Conservation (phyloP, 2,888 invertebrate species). For the Drosophila antonietae region DNA sequence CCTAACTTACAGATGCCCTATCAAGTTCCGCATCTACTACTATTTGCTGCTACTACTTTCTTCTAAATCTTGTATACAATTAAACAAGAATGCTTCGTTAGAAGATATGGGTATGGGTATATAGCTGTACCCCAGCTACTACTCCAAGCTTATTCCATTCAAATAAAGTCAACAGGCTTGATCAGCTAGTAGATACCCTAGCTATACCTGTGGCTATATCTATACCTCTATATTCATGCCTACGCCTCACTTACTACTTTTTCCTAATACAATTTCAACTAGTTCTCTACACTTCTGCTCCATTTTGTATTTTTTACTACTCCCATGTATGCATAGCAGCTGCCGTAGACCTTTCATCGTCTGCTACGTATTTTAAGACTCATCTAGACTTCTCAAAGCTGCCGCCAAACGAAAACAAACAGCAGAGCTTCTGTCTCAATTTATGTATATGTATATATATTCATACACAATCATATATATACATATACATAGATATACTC, state of each 20-base stretch:
- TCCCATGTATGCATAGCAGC: not conserved
- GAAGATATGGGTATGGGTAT: too few relatives aligned
- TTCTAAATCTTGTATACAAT: too few relatives aligned
- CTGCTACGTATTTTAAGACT: slow-evolving; percentile 3
- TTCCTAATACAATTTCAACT: not conserved
- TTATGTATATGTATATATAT: not conserved
- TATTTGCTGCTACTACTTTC: not conserved
- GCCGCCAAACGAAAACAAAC: slow-evolving; percentile 3
- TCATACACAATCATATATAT: not conserved
- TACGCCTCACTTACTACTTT: too few relatives aligned
- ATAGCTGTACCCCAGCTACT: not conserved
- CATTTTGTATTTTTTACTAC: too few relatives aligned
- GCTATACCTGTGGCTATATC: too few relatives aligned
- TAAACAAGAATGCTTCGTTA: too few relatives aligned
- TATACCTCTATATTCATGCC: too few relatives aligned
- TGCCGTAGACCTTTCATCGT: not conserved
- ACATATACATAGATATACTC: not conserved
- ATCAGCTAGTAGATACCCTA: too few relatives aligned
- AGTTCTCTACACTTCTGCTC: not conserved
- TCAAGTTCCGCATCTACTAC: not conserved
- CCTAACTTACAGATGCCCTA: too few relatives aligned
- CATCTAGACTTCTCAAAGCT: slow-evolving; percentile 3
- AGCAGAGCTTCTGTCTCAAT: not conserved
- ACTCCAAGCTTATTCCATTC: too few relatives aligned
- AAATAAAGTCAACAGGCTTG: too few relatives aligned